Base-by-base conservation (phyloP, 2,888 invertebrate species). In the Diplolepis rosae region DNA sequence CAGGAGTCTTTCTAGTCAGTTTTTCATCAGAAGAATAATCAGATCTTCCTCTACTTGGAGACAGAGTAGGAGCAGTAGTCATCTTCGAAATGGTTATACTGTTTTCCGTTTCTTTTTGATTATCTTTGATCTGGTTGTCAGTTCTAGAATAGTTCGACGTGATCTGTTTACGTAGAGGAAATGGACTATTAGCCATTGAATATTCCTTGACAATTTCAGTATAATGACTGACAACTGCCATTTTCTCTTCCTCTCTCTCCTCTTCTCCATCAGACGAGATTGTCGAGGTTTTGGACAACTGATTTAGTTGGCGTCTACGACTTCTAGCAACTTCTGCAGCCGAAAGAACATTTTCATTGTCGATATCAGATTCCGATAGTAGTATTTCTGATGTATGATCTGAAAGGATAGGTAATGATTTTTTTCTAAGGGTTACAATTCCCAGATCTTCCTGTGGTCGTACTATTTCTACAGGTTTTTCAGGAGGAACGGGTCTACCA, bases 181-280 rank as follows among this genome's bases (percentile, higher is more conserved):
- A 78, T 2, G 78, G 70, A 24, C 65, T 35, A 65, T 76, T 76
- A 1, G 66, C 15, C 71, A 71, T 73, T 13, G 94, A 93, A 80
- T 93, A 93, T 84, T 93, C 94, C 80, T 92, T 92, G 1, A 96
- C 94, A 76, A 96, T 93, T 84, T 93, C 95, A 18, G 94, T 94
- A 81, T 96, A 96, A 84, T 95, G 94, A 89, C 95, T 94, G 15
- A 94, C 93, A 0, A 94, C 93, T 1, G 87, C 86, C 83, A 85
- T 82, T 65, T 83, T 80, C 1, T 86, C 86, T 66, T 86, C 85
- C 30, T 83, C 71, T 70, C 83, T 82, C 22, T 86, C 85, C 39
- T 87, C 84, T 56, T 85, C 83, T 4, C 83, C 83, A 15, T 84
- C 84, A 15, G 81, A 73, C 0, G 86, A 83, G 0, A 79, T 65